A percentile compares a stretch with the other conserved stretches of the same genome.
Evolutionary conservation across 1,140 invertebrate species (phyloP).

Genomic region (Chrysopa pallens): DNA sequence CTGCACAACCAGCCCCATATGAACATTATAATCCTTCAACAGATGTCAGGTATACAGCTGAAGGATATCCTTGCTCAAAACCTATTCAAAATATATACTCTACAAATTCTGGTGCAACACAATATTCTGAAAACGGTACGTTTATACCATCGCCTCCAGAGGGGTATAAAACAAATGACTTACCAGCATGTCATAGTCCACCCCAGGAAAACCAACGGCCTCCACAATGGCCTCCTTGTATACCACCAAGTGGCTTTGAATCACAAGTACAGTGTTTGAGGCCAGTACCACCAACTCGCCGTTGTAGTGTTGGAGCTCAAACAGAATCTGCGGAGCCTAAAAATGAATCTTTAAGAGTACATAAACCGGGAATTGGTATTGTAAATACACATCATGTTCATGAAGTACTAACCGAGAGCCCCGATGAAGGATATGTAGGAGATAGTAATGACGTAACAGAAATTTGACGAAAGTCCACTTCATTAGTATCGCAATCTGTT

Average conservation of each 20-base stretch:
- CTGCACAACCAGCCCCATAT: constrained; percentile 22
- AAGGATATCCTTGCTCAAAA: constrained; percentile 49
- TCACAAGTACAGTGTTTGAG: constrained; percentile 7
- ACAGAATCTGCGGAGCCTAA: constrained; percentile 2
- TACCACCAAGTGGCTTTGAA: not conserved
- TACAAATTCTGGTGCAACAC: constrained; percentile 22
- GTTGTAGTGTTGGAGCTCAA: constrained; percentile 1
- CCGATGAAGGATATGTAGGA: constrained; percentile 73
- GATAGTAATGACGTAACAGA: constrained; percentile 38
- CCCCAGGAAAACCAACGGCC: constrained; percentile 6
- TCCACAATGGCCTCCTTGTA: constrained; percentile 10
- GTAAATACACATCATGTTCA: constrained; percentile 19
- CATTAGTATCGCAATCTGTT: not conserved
- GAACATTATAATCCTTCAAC: constrained; percentile 30
- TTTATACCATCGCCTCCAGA: constrained; percentile 53
- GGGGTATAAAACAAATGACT: constrained; percentile 33
- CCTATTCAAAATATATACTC: constrained; percentile 18
- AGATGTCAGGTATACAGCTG: constrained; percentile 56
- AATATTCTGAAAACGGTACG: constrained; percentile 29
- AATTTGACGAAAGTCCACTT: constrained; percentile 36
- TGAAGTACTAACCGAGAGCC: constrained; percentile 58
- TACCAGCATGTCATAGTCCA: constrained; percentile 13
- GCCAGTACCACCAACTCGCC: constrained; percentile 4
- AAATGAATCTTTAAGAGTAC: constrained; percentile 17
- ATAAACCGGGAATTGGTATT: constrained; percentile 19